A percentile compares a stretch with the other conserved stretches of the same genome.
phyloP scores from a whole-genome alignment of 2,888 invertebrate genomes.

The Ormyrus labotus region DNA sequence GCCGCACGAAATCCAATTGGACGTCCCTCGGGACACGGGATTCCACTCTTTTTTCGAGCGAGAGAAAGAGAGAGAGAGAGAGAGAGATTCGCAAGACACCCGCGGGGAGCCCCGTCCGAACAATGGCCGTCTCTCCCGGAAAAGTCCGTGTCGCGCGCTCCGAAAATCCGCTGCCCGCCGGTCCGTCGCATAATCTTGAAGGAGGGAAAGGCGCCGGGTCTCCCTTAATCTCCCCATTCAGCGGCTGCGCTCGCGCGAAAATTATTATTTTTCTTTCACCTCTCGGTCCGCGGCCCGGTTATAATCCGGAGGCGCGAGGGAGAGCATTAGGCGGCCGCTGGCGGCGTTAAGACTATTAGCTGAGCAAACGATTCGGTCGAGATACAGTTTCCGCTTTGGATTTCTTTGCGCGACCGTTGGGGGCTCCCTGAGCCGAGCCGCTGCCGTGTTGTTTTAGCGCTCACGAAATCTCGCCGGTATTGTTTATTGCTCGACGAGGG shows the following conservation, averaged over 20 bases:
- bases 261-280: constrained; percentile 54
- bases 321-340: constrained; percentile 26
- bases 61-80: too few species aligned
- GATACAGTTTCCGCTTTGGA: constrained; percentile 37
- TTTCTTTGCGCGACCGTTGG: not conserved
- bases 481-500: not conserved
- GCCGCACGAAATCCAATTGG: too few species aligned
- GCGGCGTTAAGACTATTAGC: constrained; percentile 51
- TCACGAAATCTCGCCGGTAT: too few species aligned
- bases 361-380: constrained; percentile 51
- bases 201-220: constrained; percentile 34
- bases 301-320: constrained; percentile 46
- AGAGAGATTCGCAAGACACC: too few species aligned
- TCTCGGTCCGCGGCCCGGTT: constrained; percentile 12
- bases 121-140: constrained; percentile 7
- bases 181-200: constrained; percentile 31
- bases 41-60: too few species aligned
- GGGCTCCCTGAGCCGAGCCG: too few species aligned
- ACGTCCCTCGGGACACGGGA: too few species aligned
- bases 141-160: constrained; percentile 24
- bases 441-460: too few species aligned
- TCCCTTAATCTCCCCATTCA: constrained; percentile 36
- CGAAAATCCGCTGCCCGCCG: not conserved
- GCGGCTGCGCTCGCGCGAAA: constrained; percentile 31
- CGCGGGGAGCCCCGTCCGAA: not conserved